These are phyloP conservation scores for Entelurus aequoreus DNA, from an alignment of 2,113 vertebrate genomes.

Conservation along the genomic window DNA sequence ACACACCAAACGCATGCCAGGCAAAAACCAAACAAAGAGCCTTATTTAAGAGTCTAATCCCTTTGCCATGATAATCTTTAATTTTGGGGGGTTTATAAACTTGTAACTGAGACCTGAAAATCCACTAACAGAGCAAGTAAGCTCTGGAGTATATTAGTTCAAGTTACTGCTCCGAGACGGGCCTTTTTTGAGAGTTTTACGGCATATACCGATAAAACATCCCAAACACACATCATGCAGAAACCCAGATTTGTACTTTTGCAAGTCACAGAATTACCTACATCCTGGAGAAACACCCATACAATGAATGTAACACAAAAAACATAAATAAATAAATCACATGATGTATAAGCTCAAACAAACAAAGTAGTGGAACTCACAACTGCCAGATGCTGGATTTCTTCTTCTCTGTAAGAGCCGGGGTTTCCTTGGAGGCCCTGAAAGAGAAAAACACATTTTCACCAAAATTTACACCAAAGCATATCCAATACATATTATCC, in stretches of 20 bases:
- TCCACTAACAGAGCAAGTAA: neutral
- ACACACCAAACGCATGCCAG: conserved; percentile 46
- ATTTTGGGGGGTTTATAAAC: neutral
- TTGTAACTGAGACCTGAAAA: neutral
- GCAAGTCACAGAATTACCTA: conserved; percentile 66
- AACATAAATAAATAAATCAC: conserved; percentile 3
- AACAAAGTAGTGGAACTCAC: conserved; percentile 71
- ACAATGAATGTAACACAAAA: conserved; percentile 31
- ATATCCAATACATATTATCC: no score
- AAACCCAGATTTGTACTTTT: conserved; percentile 11
- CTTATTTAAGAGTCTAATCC: neutral
- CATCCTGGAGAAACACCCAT: conserved; percentile 67
- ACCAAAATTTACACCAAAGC: no score
- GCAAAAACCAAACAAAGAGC: conserved; percentile 37
- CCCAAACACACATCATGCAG: neutral
- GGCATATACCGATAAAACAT: no score
- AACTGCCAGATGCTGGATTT: conserved; percentile 99
- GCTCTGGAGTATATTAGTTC: neutral
- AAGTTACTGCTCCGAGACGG: neutral
- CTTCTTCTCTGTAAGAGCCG: conserved; percentile 92
- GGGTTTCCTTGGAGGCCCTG: conserved; percentile 93
- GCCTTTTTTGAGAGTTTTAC: conserved; percentile 35
- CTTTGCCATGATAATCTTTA: neutral
- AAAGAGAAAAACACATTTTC: conserved; percentile 1
- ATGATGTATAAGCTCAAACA: neutral